A percentile compares a stretch with the other conserved stretches of the same genome.
phyloP scores from a whole-genome alignment of 2,113 vertebrate species.

The Brienomyrus longianalis region DNA sequence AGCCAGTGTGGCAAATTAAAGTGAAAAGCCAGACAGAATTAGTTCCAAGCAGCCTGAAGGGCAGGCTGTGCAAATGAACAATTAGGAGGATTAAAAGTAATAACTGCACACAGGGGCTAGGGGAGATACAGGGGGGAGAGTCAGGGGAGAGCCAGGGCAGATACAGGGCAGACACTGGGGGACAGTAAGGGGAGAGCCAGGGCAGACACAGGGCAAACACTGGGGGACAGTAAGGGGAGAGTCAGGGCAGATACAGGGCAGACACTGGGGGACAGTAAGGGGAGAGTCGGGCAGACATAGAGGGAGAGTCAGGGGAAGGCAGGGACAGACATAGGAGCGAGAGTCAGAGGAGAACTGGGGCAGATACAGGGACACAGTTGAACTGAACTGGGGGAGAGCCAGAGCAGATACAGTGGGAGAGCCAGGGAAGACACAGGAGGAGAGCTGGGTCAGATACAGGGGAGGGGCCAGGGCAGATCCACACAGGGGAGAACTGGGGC shows the following conservation, averaged over 20 bases:
- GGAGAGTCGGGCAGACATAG: background rate
- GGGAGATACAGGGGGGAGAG: background rate
- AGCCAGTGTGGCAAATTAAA: slow-evolving; percentile 35
- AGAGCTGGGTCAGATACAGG: no score
- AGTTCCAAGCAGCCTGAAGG: slow-evolving; percentile 31
- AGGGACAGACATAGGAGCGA: no score
- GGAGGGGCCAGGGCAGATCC: background rate
- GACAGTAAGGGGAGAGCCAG: background rate
- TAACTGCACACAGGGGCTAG: slow-evolving; percentile 14
- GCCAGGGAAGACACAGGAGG: no score
- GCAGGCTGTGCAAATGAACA: slow-evolving; percentile 26
- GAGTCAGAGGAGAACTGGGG: background rate
- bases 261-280: background rate
- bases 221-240: background rate
- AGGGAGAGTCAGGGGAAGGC: background rate
- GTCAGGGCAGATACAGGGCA: background rate
- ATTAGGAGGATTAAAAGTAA: slow-evolving; percentile 33
- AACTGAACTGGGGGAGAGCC: no score
- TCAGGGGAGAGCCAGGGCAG: background rate
- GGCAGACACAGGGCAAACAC: background rate
- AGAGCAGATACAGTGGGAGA: no score
- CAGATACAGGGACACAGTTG: background rate
- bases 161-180: background rate
- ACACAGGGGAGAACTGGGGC: no score
- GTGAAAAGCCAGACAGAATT: slow-evolving; percentile 38